These are phyloP conservation scores for Serilophus lunatus DNA, from an alignment of 2,113 vertebrate genomes.

Conservation along the genomic window DNA sequence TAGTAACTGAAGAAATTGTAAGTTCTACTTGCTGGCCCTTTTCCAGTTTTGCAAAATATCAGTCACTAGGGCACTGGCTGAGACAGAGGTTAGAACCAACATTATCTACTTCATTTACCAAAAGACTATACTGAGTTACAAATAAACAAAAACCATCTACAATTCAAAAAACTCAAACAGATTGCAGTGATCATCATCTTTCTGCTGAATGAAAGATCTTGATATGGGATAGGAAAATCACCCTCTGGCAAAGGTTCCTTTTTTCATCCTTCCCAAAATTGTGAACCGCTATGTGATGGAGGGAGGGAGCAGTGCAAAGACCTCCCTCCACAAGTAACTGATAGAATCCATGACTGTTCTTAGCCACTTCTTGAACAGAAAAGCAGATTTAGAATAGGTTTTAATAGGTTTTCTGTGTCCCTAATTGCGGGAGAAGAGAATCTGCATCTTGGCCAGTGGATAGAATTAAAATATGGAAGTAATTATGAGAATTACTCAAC, in stretches of 20 bases:
- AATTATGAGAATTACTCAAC: neutral
- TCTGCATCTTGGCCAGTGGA: neutral
- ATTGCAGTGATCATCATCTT: accelerated
- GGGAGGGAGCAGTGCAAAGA: neutral
- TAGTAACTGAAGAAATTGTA: neutral
- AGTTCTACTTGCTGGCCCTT: neutral
- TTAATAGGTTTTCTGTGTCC: neutral
- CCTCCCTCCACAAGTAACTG: neutral
- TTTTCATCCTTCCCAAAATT: neutral
- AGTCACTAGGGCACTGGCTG: neutral
- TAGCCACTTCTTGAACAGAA: neutral
- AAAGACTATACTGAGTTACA: neutral
- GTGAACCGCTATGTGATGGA: neutral
- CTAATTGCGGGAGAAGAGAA: neutral
- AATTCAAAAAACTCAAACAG: neutral
- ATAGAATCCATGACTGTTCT: neutral
- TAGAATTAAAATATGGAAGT: neutral
- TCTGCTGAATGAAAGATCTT: neutral
- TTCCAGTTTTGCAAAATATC: neutral
- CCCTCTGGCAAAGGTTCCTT: neutral
- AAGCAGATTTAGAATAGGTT: neutral
- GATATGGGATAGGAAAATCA: neutral
- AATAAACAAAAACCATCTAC: neutral
- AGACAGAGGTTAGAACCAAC: neutral
- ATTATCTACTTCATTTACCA: neutral